These are phyloP conservation scores for Trachemys scripta DNA, from an alignment of 2,113 vertebrate species.

Conservation along the genomic window DNA sequence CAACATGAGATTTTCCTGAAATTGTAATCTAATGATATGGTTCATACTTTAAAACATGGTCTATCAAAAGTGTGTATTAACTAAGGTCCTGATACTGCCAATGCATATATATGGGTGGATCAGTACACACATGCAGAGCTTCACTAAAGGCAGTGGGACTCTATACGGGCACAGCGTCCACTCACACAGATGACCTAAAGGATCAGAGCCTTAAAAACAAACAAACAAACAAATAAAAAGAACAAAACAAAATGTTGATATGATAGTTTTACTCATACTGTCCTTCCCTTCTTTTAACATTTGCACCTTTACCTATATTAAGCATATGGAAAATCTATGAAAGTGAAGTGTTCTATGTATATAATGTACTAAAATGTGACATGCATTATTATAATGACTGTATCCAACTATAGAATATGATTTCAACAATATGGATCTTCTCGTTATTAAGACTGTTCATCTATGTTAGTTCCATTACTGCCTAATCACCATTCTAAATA, in stretches of 20 bases:
- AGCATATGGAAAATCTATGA: not conserved
- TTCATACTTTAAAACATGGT: not conserved
- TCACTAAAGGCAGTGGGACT: not conserved
- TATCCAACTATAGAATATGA: not conserved
- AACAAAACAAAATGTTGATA: not conserved
- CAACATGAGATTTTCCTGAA: not conserved
- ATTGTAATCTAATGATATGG: not conserved
- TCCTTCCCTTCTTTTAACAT: not conserved
- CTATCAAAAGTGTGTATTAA: not conserved
- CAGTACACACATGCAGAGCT: not conserved
- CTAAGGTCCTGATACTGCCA: not conserved
- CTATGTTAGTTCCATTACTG: conserved; percentile 36
- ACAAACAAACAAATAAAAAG: not conserved
- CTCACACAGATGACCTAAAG: not conserved
- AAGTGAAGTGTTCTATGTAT: not conserved
- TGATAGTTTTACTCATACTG: not conserved
- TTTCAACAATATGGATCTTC: fast-evolving
- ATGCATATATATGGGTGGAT: not conserved
- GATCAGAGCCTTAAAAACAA: not conserved
- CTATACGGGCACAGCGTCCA: not conserved
- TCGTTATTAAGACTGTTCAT: conserved; percentile 12
- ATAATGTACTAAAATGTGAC: not conserved
- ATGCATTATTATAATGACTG: fast-evolving
- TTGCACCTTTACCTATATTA: not conserved
- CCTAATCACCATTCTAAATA: conserved; percentile 46